Evolutionary conservation across 2,113 vertebrate genomes (phyloP).

Genomic region (Euleptes europaea): DNA sequence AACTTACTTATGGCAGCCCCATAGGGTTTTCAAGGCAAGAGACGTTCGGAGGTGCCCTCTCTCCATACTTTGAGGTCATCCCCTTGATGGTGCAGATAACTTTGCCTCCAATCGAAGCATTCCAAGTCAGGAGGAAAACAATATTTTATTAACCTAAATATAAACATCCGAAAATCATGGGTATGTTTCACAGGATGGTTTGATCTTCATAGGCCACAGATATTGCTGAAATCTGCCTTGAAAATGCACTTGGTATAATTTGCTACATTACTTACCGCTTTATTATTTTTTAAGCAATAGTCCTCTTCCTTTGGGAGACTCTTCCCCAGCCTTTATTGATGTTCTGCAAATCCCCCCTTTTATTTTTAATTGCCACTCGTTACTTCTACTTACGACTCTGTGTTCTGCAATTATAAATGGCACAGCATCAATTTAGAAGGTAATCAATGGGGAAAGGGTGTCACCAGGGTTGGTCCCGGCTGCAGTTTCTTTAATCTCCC

Average conservation of each 20-base stretch:
- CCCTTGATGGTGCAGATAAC: slow-evolving; percentile 47
- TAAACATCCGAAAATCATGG: slow-evolving; percentile 30
- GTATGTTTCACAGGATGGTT: slow-evolving; percentile 50
- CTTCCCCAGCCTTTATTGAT: slow-evolving; percentile 54
- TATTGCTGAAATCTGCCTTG: slow-evolving; percentile 28
- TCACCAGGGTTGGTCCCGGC: slow-evolving; percentile 59
- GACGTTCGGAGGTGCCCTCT: slow-evolving; percentile 23
- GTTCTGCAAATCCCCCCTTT: slow-evolving; percentile 51
- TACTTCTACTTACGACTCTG: slow-evolving; percentile 54
- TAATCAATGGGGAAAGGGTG: slow-evolving; percentile 54
- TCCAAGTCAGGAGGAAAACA: slow-evolving; percentile 55
- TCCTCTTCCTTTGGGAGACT: slow-evolving; percentile 44
- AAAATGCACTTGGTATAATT: slow-evolving; percentile 29
- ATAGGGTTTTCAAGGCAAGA: too few species aligned
- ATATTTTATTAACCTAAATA: slow-evolving; percentile 54
- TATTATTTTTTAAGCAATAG: slow-evolving; percentile 40
- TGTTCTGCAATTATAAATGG: slow-evolving; percentile 63
- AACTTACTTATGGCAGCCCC: too few species aligned
- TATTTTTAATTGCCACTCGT: slow-evolving; percentile 56
- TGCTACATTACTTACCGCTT: slow-evolving; percentile 47
- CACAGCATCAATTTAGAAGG: slow-evolving; percentile 56
- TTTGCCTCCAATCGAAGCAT: slow-evolving; percentile 53
- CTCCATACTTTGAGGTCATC: slow-evolving; percentile 25
- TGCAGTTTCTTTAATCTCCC: slow-evolving; percentile 59
- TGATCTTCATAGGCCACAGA: slow-evolving; percentile 3